Evolutionary conservation across 92 coral and sea anemone genomes (phyloP), one percentile per base, ranked within the genome.

Genomic region (Actinostola sp.): DNA sequence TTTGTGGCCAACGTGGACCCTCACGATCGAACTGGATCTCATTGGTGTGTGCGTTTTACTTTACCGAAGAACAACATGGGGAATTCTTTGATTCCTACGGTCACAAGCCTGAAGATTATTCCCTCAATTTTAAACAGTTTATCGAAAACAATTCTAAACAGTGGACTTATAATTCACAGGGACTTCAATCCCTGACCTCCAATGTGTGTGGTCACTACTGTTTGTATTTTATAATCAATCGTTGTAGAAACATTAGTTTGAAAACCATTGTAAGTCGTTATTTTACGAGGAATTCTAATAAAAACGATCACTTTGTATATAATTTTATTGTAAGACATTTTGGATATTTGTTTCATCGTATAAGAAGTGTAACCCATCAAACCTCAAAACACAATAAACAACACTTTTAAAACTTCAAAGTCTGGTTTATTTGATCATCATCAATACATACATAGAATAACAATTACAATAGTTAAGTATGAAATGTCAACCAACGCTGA

Each of bases 161-260:
- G n/a, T 57, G 63, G 63, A 57, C 29, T 30, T 30, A 57, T 14
- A 57, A 57, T 30, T 19, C 63, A 12, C 63, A 26, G 3, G 63
- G 14, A 30, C 79, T 87, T 26, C 92, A 82, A 77, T 71, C 84
- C 49, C 17, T 62, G 3, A 43, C 35, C 36, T 87, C 88, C 2
- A 67, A 77, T 26, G 86, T 83, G 21, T 84, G 93, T 57, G 86
- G 89, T 12, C 89, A 88, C 43, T 88, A 78, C 49, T 73, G 86
- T n/a, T 44, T 88, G 54, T 88, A 67, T 42, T 78, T 19, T 69
- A 3, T 70, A 49, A 71, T 55, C 38, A 75, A 81, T 44, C 69
- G 87, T 42, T 60, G 77, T 67, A 55, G 80, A 19, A 63, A 67
- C 45, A 60, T 70, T 3, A 45, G 61, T 14, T 60, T 77, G 92